Percentiles rank a stretch among this genome's conserved stretches.
These are phyloP conservation scores for Acrobeloides nanus DNA, from an alignment of 2,888 invertebrate genomes.

Conservation along the genomic window DNA sequence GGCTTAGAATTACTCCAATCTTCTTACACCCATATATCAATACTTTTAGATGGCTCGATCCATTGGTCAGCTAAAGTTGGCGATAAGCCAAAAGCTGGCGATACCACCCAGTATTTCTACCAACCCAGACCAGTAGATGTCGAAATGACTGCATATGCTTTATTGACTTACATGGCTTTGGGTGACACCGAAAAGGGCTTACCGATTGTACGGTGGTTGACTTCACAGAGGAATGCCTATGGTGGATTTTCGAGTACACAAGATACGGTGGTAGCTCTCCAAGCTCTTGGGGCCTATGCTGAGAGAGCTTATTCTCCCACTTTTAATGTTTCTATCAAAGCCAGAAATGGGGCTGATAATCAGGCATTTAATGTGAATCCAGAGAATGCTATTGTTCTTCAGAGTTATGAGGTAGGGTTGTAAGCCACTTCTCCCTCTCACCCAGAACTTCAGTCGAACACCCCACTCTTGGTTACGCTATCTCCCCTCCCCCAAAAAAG, in stretches of 20 bases:
- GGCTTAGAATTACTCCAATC: too few species aligned
- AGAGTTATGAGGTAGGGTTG: constrained; percentile 68
- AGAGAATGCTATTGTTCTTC: constrained; percentile 65
- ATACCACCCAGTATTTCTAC: constrained; percentile 40
- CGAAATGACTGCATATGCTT: constrained; percentile 79
- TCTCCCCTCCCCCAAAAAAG: too few species aligned
- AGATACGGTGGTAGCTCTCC: constrained; percentile 70
- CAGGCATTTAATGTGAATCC: constrained; percentile 35
- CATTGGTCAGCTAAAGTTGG: constrained; percentile 67
- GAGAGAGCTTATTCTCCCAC: constrained; percentile 60
- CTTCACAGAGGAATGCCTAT: constrained; percentile 65
- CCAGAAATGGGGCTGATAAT: constrained; percentile 58
- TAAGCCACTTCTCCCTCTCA: not conserved
- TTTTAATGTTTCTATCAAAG: constrained; percentile 60
- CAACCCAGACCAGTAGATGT: constrained; percentile 69
- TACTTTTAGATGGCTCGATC: constrained; percentile 61
- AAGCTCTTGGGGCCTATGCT: constrained; percentile 66
- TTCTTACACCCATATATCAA: constrained; percentile 3
- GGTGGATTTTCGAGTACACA: constrained; percentile 70
- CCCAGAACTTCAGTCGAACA: not conserved
- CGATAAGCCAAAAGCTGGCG: constrained; percentile 54
- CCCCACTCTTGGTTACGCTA: not conserved
- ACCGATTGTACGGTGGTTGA: constrained; percentile 68
- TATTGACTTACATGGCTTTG: constrained; percentile 65
- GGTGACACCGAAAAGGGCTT: constrained; percentile 56